Evolutionary conservation across 92 coral and sea anemone species (phyloP).

Genomic region (Umimayanthus chanpuru): DNA sequence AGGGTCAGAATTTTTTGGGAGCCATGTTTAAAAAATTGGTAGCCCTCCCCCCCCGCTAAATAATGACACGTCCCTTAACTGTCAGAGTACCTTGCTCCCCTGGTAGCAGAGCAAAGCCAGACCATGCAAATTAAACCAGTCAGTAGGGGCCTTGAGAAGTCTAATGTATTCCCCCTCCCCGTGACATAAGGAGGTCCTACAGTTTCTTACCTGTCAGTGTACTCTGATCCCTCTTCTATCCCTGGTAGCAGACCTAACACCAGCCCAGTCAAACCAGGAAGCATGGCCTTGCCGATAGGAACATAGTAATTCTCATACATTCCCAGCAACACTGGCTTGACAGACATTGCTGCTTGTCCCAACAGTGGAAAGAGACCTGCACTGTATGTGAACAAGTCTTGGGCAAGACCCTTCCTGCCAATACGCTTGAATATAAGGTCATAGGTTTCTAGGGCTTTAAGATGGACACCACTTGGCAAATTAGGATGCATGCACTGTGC

Average conservation of each 20-base stretch:
- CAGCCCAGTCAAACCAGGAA: slow-evolving; percentile 88
- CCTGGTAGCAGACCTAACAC: slow-evolving; percentile 89
- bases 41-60: too few species aligned
- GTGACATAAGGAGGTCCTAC: too few species aligned
- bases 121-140: slow-evolving; percentile 79
- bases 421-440: slow-evolving; percentile 89
- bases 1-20: too few species aligned
- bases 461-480: slow-evolving; percentile 93
- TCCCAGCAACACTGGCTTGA: slow-evolving; percentile 84
- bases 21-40: too few species aligned
- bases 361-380: slow-evolving; percentile 91
- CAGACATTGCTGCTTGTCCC: slow-evolving; percentile 96
- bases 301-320: slow-evolving; percentile 84
- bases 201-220: slow-evolving; percentile 80
- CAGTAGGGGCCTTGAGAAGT: slow-evolving; percentile 72
- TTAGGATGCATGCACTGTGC: slow-evolving; percentile 96
- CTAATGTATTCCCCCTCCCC: too few species aligned
- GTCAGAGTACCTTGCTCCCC: slow-evolving; percentile 96
- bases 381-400: slow-evolving; percentile 88
- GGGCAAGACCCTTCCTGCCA: slow-evolving; percentile 88
- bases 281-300: slow-evolving; percentile 83
- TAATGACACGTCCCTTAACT: too few species aligned
- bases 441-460: slow-evolving; percentile 91
- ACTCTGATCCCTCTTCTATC: slow-evolving; percentile 97
- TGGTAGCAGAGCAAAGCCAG: slow-evolving; percentile 83